A percentile compares a stretch with the other conserved stretches of the same genome.
phyloP scores from a whole-genome alignment of 2,888 invertebrate species.

The Uropetala carovei region DNA sequence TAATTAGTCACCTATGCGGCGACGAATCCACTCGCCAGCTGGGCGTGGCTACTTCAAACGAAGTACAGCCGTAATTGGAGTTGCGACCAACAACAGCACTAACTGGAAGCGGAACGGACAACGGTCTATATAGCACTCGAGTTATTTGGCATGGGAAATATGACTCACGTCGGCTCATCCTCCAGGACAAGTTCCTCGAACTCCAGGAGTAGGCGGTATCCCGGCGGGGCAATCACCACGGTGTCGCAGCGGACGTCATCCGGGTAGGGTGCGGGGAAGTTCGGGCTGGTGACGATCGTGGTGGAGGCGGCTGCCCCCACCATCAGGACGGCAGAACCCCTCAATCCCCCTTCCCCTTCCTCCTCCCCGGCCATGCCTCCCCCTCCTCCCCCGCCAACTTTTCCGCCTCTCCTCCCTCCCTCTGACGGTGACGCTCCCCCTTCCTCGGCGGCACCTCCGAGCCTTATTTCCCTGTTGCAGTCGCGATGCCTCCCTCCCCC shows the following conservation, averaged over 20 bases:
- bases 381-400: neutral
- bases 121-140: neutral
- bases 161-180: slow-evolving; percentile 85
- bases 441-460: slow-evolving; percentile 76
- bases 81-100: too few relatives aligned
- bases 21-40: too few relatives aligned
- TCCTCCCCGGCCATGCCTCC: neutral
- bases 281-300: slow-evolving; percentile 86
- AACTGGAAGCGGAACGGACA: too few relatives aligned
- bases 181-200: slow-evolving; percentile 88
- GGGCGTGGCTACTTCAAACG: too few relatives aligned
- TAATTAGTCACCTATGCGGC: too few relatives aligned
- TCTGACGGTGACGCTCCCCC: neutral
- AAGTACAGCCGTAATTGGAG: too few relatives aligned
- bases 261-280: slow-evolving; percentile 87
- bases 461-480: slow-evolving; percentile 83
- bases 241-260: slow-evolving; percentile 86
- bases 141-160: neutral
- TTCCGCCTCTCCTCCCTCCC: neutral
- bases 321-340: neutral
- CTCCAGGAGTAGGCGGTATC: slow-evolving; percentile 83
- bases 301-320: slow-evolving; percentile 75
- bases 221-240: slow-evolving; percentile 82
- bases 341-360: neutral
- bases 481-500: slow-evolving; percentile 74